Percentiles rank a stretch among this genome's conserved stretches.
Conservation (phyloP, 2,113 vertebrate species). For the Sigmodon hispidus region DNA sequence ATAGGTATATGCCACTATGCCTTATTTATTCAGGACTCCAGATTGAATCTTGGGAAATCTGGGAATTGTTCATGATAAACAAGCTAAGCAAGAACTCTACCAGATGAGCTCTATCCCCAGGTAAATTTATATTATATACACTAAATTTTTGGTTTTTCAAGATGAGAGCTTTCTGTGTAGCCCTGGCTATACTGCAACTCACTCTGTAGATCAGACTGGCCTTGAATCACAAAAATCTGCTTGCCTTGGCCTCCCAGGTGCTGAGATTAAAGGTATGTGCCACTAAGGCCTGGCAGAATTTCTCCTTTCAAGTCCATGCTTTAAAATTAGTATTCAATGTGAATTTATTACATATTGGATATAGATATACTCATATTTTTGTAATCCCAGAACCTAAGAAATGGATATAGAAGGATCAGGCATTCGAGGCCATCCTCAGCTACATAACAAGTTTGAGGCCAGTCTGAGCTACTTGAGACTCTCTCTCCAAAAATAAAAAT, state of each 20-base stretch:
- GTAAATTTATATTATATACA: not conserved
- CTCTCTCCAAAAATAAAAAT: not conserved
- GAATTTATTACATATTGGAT: not conserved
- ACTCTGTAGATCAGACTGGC: not conserved
- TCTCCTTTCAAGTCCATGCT: not conserved
- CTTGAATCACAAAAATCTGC: not conserved
- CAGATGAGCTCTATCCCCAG: not conserved
- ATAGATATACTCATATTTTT: not conserved
- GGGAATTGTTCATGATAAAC: not conserved
- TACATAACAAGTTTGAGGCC: not conserved
- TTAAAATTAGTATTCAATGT: not conserved
- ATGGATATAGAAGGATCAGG: not conserved
- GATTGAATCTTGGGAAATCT: not conserved
- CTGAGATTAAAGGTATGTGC: not conserved
- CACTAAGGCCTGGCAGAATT: no score
- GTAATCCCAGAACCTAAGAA: not conserved
- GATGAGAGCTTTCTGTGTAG: not conserved
- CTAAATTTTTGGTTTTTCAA: not conserved
- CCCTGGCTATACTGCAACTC: no score
- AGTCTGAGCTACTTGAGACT: not conserved
- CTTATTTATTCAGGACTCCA: not conserved
- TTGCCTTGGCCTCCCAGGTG: not conserved
- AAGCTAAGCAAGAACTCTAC: not conserved
- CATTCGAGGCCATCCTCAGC: not conserved
- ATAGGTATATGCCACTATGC: not conserved